These are phyloP conservation scores for Yponomeuta sedellus DNA, from an alignment of 2,888 invertebrate genomes.

Conservation along the genomic window DNA sequence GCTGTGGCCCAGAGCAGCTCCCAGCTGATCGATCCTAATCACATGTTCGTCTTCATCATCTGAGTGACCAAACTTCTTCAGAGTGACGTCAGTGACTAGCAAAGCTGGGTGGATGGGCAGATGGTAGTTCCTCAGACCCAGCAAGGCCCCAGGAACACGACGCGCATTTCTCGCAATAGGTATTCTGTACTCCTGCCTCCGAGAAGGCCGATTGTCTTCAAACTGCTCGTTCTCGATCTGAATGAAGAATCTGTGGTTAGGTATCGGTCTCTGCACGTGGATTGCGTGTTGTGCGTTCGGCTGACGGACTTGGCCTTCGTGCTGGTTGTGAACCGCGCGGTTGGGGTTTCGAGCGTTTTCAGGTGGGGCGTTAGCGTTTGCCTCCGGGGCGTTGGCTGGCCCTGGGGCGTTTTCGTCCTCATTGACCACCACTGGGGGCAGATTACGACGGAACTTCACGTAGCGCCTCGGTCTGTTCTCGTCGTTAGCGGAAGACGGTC, in stretches of 20 bases:
- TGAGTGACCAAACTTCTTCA: constrained; percentile 50
- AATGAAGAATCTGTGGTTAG: background rate
- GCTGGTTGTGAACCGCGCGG: background rate
- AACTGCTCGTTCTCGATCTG: background rate
- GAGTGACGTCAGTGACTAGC: constrained; percentile 49
- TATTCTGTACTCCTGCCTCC: background rate
- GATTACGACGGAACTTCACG: constrained; percentile 27
- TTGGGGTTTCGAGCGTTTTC: background rate
- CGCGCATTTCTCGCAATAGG: background rate
- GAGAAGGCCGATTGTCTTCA: background rate
- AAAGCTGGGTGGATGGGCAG: constrained; percentile 26
- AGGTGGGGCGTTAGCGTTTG: background rate
- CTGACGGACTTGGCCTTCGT: background rate
- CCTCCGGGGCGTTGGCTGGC: background rate
- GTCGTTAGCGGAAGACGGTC: background rate
- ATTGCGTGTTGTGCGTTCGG: background rate
- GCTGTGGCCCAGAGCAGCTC: constrained; percentile 20
- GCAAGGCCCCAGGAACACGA: background rate
- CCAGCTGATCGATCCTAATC: constrained; percentile 40
- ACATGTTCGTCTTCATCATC: constrained; percentile 47
- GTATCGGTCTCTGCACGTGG: background rate
- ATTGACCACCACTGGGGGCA: constrained; percentile 26
- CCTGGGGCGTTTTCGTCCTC: constrained; percentile 14
- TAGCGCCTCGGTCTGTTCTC: constrained; percentile 9
- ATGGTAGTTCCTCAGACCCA: background rate